Percentiles rank a stretch among this genome's conserved stretches.
These are phyloP conservation scores for Hephaestus fuliginosus DNA, from an alignment of 2,797 vertebrate species.

Conservation along the genomic window DNA sequence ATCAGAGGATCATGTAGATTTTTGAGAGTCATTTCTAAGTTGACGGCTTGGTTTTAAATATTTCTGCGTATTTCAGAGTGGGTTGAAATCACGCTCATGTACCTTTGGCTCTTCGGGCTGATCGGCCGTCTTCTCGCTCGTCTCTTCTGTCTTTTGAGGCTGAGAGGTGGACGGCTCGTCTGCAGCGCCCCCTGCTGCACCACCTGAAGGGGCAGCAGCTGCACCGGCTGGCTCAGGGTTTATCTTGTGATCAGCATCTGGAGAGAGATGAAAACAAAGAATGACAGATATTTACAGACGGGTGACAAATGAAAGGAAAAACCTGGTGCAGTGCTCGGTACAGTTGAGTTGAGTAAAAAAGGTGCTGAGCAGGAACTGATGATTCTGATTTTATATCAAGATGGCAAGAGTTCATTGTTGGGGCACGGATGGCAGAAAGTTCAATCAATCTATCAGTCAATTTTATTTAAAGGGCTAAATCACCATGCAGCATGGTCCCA, in stretches of 20 bases:
- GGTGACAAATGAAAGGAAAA: too few species aligned
- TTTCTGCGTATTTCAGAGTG: too few species aligned
- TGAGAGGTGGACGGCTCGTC: constrained; percentile 75
- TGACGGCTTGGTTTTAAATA: background rate
- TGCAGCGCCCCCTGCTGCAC: constrained; percentile 26
- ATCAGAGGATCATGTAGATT: background rate
- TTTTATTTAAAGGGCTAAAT: too few species aligned
- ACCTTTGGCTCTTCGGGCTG: constrained; percentile 55
- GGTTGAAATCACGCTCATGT: background rate
- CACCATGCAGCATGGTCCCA: too few species aligned
- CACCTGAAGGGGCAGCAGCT: background rate
- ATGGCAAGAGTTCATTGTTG: too few species aligned
- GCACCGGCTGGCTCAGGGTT: constrained; percentile 40
- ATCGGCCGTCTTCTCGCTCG: constrained; percentile 5
- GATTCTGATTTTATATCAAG: too few species aligned
- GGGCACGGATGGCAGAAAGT: too few species aligned
- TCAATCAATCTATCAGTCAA: too few species aligned
- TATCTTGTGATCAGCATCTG: constrained; percentile 44
- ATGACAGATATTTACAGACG: too few species aligned
- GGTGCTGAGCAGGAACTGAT: too few species aligned
- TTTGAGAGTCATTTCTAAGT: background rate
- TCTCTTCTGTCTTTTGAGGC: constrained; percentile 45
- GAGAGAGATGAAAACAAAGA: background rate
- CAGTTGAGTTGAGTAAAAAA: too few species aligned
- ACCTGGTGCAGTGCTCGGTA: too few species aligned